Percentiles rank a stretch among this genome's conserved stretches.
Evolutionary conservation across 2,797 vertebrate species (phyloP).

Genomic region (Cryptoblepharus egeriae): DNA sequence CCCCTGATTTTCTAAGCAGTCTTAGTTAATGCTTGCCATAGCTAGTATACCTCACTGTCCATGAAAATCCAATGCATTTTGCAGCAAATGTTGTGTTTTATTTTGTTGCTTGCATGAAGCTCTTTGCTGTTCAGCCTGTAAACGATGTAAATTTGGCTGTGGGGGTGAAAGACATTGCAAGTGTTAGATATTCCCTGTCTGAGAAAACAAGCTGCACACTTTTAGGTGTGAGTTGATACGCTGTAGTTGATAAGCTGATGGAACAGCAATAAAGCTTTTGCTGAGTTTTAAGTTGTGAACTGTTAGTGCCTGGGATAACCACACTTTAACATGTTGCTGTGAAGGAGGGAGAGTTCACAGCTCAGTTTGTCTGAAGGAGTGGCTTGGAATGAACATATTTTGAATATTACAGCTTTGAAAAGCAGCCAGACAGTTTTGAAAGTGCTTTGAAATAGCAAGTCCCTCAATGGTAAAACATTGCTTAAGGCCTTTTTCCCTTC

Average conservation of each 20-base stretch:
- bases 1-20: accelerated
- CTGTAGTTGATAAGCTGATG: neutral
- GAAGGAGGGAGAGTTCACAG: neutral
- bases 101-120: slow-evolving; percentile 34
- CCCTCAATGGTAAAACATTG: neutral
- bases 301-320: slow-evolving; percentile 40
- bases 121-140: slow-evolving; percentile 72
- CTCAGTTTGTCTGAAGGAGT: neutral
- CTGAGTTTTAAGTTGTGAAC: neutral
- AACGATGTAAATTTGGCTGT: slow-evolving; percentile 24
- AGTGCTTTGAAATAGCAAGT: neutral
- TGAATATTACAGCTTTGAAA: neutral
- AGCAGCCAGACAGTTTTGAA: neutral
- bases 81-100: no score
- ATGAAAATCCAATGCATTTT: no score
- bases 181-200: slow-evolving; percentile 16
- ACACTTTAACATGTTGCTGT: neutral
- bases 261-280: slow-evolving; percentile 5
- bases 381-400: neutral
- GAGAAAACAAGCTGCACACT: neutral
- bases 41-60: no score
- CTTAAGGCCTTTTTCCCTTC: neutral
- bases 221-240: neutral
- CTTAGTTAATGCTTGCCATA: neutral
- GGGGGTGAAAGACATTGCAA: slow-evolving; percentile 12